phyloP scores from a whole-genome alignment of 1,140 invertebrate genomes.

The Leptoteleia sp. region DNA sequence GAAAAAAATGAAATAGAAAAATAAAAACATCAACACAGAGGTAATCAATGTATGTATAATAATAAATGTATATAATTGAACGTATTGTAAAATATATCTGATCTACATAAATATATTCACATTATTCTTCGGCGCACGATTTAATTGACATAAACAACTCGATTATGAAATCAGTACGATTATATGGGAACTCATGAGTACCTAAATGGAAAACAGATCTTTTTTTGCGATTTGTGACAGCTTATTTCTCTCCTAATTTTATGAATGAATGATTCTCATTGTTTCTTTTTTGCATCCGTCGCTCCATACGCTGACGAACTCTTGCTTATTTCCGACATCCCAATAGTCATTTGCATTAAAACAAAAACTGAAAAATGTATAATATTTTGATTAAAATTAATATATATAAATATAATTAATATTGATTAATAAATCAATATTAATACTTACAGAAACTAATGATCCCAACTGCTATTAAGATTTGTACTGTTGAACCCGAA shows the following conservation, averaged over 20 bases:
- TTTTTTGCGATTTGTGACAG: constrained; percentile 63
- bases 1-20: constrained; percentile 59
- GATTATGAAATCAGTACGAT: constrained; percentile 72
- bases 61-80: constrained; percentile 65
- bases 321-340: constrained; percentile 91
- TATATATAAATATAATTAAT: no score
- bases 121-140: constrained; percentile 55
- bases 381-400: no score
- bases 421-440: no score
- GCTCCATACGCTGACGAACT: constrained; percentile 88
- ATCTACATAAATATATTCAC: constrained; percentile 61
- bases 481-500: constrained; percentile 85
- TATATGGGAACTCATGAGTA: constrained; percentile 60
- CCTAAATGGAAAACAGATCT: constrained; percentile 64
- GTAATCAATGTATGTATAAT: constrained; percentile 63
- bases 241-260: constrained; percentile 45
- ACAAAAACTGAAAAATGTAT: constrained; percentile 85
- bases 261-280: constrained; percentile 58
- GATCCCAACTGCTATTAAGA: constrained; percentile 85
- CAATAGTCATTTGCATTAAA: constrained; percentile 89
- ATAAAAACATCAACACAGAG: constrained; percentile 60
- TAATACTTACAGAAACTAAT: constrained; percentile 74
- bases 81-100: constrained; percentile 64
- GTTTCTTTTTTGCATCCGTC: constrained; percentile 68
- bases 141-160: constrained; percentile 60